Evolutionary conservation across 1,140 invertebrate genomes (phyloP).

Genomic region (Drosophila pandora): DNA sequence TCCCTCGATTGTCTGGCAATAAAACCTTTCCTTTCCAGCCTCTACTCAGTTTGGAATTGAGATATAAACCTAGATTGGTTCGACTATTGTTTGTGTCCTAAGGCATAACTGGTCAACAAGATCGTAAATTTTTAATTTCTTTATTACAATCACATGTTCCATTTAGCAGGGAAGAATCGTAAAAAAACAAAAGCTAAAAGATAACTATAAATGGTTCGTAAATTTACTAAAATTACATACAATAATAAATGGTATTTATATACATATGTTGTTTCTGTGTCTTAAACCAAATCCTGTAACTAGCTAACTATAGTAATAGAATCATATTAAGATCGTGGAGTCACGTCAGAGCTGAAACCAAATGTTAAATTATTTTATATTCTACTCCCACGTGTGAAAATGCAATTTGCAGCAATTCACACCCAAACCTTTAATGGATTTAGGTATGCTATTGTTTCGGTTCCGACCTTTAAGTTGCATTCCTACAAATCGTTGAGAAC

Average conservation of each 20-base stretch:
- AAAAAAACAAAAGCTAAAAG: not conserved
- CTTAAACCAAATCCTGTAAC: no score
- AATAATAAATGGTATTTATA: no score
- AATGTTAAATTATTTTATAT: constrained; percentile 13
- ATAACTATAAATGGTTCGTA: not conserved
- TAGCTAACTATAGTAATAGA: no score
- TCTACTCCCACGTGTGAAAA: constrained; percentile 11
- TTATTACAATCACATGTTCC: not conserved
- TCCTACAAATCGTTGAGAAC: constrained; percentile 26
- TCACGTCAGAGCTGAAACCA: no score
- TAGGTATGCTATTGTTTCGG: constrained; percentile 17
- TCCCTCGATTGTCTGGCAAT: not conserved
- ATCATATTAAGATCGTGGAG: no score
- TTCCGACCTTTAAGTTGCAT: constrained; percentile 25
- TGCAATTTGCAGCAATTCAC: constrained; percentile 20
- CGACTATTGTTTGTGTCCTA: not conserved
- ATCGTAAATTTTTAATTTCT: not conserved
- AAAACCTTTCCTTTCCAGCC: not conserved
- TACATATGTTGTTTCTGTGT: no score
- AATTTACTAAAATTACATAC: no score
- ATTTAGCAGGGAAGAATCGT: not conserved
- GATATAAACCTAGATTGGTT: constrained; percentile 1
- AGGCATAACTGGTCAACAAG: not conserved
- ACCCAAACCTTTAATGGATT: constrained; percentile 16
- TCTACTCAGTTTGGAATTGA: not conserved